phyloP scores from a whole-genome alignment of 2,113 vertebrate genomes.

The Semnornis frantzii region DNA sequence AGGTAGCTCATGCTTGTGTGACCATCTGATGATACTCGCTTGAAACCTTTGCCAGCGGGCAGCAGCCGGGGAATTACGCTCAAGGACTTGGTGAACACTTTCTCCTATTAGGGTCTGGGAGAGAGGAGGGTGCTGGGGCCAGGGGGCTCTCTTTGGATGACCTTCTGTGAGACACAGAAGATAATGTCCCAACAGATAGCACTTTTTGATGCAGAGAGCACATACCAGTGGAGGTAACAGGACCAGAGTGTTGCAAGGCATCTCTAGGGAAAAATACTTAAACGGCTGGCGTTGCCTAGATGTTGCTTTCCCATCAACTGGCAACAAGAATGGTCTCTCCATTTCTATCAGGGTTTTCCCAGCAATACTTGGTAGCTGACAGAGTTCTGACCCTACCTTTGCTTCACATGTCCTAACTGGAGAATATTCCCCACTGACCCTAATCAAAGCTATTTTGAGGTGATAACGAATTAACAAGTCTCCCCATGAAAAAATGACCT shows the following conservation, averaged over 20 bases:
- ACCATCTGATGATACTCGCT: not conserved
- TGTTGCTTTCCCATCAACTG: slow-evolving; percentile 38
- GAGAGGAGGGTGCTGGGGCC: not conserved
- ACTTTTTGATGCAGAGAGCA: not conserved
- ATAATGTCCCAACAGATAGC: slow-evolving; percentile 9
- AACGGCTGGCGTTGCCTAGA: slow-evolving; percentile 47
- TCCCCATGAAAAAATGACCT: slow-evolving; percentile 56
- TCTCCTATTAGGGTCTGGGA: slow-evolving; percentile 59
- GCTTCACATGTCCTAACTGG: slow-evolving; percentile 43
- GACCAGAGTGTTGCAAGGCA: slow-evolving; percentile 47
- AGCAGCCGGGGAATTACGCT: slow-evolving; percentile 11
- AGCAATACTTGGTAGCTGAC: slow-evolving; percentile 32
- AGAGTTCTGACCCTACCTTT: slow-evolving; percentile 27
- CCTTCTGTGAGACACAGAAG: slow-evolving; percentile 31
- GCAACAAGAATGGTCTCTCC: slow-evolving; percentile 16
- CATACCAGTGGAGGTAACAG: slow-evolving; percentile 19
- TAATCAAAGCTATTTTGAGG: slow-evolving; percentile 67
- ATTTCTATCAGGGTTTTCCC: slow-evolving; percentile 56
- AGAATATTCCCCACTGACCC: slow-evolving; percentile 44
- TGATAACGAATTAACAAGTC: slow-evolving; percentile 56
- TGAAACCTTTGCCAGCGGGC: slow-evolving; percentile 3
- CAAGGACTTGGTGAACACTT: slow-evolving; percentile 14
- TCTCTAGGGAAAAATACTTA: slow-evolving; percentile 50
- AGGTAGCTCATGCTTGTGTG: not conserved
- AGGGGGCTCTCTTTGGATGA: slow-evolving; percentile 12